phyloP scores from a whole-genome alignment of 2,797 vertebrate species.

The Falco naumanni region DNA sequence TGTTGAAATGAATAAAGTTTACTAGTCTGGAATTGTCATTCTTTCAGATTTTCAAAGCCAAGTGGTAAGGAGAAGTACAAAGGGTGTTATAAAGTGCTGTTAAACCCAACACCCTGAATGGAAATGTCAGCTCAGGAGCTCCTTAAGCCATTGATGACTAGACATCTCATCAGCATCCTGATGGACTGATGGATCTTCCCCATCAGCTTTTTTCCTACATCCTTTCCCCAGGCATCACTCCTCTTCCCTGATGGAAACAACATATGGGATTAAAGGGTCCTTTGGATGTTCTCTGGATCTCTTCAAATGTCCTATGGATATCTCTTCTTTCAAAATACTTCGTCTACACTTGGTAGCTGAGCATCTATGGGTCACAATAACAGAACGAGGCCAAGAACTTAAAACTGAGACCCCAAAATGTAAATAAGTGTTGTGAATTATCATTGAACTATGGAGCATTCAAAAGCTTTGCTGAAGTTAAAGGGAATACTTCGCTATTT shows the following conservation, averaged over 20 bases:
- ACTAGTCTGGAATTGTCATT: not conserved
- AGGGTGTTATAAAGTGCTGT: not conserved
- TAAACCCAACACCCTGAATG: not conserved
- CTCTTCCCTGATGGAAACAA: not conserved
- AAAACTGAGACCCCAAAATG: not conserved
- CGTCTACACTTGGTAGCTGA: not conserved
- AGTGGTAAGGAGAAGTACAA: not conserved
- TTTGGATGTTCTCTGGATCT: not conserved
- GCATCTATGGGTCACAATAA: not conserved
- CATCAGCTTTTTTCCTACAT: not conserved
- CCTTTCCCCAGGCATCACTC: not conserved
- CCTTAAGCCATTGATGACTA: not conserved
- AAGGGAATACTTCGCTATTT: not conserved
- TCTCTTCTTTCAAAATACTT: not conserved
- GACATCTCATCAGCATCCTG: not conserved
- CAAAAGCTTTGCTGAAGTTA: not conserved
- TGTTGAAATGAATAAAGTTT: not conserved
- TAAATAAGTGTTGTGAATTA: not conserved
- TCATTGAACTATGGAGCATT: not conserved
- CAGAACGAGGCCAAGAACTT: not conserved
- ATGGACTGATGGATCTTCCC: not conserved
- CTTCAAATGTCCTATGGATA: not conserved
- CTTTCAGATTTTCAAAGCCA: not conserved
- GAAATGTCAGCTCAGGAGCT: not conserved
- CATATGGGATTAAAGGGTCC: not conserved